Base-by-base conservation (phyloP, 2,113 vertebrate genomes). In the Sialia sialis region DNA sequence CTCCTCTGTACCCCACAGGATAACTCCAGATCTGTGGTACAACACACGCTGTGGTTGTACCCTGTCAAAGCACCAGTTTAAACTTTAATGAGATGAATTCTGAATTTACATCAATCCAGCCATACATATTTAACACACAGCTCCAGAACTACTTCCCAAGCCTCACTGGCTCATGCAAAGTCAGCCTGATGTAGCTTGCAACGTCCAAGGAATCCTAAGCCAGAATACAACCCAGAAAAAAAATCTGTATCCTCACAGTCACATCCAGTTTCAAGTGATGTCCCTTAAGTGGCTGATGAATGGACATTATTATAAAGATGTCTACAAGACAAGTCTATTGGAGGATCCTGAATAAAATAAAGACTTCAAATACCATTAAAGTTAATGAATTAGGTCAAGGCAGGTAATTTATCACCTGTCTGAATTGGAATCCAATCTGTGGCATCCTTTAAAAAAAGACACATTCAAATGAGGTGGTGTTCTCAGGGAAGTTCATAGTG, bases 361-460 rank as follows among this genome's bases (percentile, higher is more conserved):
- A 43, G 92, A 80, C 87, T 96, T 97, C 73, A 96, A 79, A 73
- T 87, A 93, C 32, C 29, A 94, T 91, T 62, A 95, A 52, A 89
- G 93, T 88, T 90, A 96, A 84, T 94, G 94, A 95, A 95, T 96
- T 92, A 86, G 96, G 91, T 96, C 68, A 97, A 91, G 80, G 62
- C 64, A 84, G 78, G 70, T 63, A 90, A 95, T 84, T 68, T 49
- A 96, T 94, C 94, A 86, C 85, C 77, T 84, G 86, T 95, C 84
- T 79, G 93, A 93, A 73, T 2, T 92, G 68, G 89, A 92, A 97
- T 91, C 56, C 58, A 95, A 88, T 87, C 91, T 84, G 67, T 7
- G 5, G 11, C 59, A 46, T 39, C 56, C 64, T 96, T 96, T 91
- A 41, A 74, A 49, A 62, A 77, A 63, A 84, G 72, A 81, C 64